These are phyloP conservation scores for Athene noctua DNA, from an alignment of 2,113 vertebrate species.

Conservation along the genomic window DNA sequence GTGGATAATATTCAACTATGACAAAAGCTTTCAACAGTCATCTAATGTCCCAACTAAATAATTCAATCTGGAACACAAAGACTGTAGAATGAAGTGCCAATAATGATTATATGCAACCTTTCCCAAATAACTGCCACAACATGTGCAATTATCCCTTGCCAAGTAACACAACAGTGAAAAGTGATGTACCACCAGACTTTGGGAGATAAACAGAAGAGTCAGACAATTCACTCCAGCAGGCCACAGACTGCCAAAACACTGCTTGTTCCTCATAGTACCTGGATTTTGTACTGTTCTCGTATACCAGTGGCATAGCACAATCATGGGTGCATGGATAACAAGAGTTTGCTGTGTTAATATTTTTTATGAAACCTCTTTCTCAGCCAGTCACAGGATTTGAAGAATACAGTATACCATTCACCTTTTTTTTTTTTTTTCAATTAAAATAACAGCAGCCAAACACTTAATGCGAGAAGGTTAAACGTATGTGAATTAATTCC, in stretches of 20 bases:
- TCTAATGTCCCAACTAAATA: background rate
- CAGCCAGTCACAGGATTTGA: background rate
- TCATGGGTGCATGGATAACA: background rate
- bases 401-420: background rate
- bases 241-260: background rate
- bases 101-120: background rate
- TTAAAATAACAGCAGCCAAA: background rate
- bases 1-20: background rate
- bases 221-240: background rate
- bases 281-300: background rate
- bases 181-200: background rate
- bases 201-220: background rate
- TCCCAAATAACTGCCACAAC: background rate
- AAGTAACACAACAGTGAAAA: background rate
- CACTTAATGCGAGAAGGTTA: background rate
- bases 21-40: conserved; percentile 47
- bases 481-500: conserved; percentile 9
- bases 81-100: background rate
- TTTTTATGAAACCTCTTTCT: background rate
- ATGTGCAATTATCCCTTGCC: background rate
- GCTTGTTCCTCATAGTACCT: background rate
- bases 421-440: background rate
- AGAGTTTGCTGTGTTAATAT: background rate
- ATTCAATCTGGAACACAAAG: background rate
- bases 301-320: background rate